Percentiles rank a stretch among this genome's conserved stretches.
Evolutionary conservation across 92 coral and sea anemone genomes (phyloP).

Genomic region (Anthopleura xanthogrammica): DNA sequence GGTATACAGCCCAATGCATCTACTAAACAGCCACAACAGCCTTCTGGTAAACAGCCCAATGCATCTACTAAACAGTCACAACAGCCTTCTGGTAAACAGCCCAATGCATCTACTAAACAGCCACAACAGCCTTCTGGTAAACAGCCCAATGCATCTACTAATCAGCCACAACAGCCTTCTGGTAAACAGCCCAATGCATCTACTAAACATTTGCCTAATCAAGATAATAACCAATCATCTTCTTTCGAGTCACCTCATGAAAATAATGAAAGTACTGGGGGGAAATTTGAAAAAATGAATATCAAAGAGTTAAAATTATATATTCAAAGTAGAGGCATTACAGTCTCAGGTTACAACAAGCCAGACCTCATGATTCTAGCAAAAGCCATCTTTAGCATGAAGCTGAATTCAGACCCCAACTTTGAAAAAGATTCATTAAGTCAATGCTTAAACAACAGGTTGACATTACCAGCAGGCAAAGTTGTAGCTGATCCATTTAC

Average conservation of each 20-base stretch:
- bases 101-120: too few species aligned
- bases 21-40: too few species aligned
- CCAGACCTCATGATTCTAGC: constrained; percentile 57
- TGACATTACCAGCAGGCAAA: constrained; percentile 59
- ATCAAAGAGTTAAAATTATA: constrained; percentile 47
- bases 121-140: not conserved
- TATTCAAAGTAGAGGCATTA: constrained; percentile 52
- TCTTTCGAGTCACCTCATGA: not conserved
- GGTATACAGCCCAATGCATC: not conserved
- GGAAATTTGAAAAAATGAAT: constrained; percentile 45
- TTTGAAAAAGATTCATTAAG: constrained; percentile 61
- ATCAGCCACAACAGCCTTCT: not conserved
- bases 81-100: too few species aligned
- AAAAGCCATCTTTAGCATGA: constrained; percentile 54
- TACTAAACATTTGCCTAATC: not conserved
- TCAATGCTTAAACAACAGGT: constrained; percentile 49
- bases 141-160: not conserved
- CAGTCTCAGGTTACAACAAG: constrained; percentile 60
- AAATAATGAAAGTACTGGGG: not conserved
- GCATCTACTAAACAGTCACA: too few species aligned
- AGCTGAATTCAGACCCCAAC: constrained; percentile 56
- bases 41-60: too few species aligned
- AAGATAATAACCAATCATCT: not conserved
- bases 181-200: not conserved
- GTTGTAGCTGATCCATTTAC: constrained; percentile 60